phyloP scores from a whole-genome alignment of 2,113 vertebrate genomes.

The Istiophorus platypterus region DNA sequence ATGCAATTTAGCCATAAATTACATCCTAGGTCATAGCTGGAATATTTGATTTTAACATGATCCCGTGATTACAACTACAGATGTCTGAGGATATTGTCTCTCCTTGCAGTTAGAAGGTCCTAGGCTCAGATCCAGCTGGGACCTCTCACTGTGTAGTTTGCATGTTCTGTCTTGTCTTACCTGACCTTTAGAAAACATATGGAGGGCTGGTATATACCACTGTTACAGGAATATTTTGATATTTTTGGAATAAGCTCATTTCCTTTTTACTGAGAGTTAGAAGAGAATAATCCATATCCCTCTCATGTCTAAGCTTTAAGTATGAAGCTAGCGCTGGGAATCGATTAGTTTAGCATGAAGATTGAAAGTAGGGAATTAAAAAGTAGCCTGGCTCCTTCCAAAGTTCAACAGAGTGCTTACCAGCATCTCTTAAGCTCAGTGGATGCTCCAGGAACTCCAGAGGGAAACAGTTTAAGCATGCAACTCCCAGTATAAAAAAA shows the following conservation, averaged over 20 bases:
- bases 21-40: background rate
- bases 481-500: background rate
- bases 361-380: background rate
- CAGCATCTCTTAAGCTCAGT: background rate
- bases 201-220: background rate
- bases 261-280: background rate
- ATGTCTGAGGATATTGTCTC: constrained; percentile 12
- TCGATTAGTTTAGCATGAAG: background rate
- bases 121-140: constrained; percentile 19
- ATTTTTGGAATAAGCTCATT: background rate
- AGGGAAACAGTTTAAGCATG: background rate
- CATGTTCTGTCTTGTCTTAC: background rate
- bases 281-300: background rate
- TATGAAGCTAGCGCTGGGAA: background rate
- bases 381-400: too few species aligned
- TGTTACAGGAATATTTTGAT: background rate
- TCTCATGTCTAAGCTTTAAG: constrained; percentile 2
- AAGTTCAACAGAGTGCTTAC: background rate
- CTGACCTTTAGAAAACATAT: background rate
- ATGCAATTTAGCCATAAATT: constrained; percentile 1
- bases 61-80: constrained; percentile 5
- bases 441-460: background rate
- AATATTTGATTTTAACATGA: constrained; percentile 23
- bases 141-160: background rate
- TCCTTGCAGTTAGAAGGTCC: constrained; percentile 2